Evolutionary conservation across 2,113 vertebrate species (phyloP), one percentile per base, ranked within the genome.

Genomic region (Cacatua alba): DNA sequence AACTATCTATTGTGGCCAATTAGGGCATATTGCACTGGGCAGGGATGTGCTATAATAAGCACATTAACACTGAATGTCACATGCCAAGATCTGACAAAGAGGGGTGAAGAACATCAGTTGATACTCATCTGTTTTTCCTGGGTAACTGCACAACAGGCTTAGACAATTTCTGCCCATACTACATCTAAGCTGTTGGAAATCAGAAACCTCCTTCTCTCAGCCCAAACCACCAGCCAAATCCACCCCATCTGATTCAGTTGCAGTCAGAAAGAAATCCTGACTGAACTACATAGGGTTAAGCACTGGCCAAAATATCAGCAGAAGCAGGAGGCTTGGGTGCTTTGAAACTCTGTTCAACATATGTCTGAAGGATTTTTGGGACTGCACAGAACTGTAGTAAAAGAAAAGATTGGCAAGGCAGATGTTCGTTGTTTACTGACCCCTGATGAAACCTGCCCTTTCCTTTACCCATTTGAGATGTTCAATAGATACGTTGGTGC

Each of bases 371-470:
- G 96, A 96, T 96, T 97, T 97, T 96, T 92, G 96, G 96, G 87
- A 96, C 95, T 85, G 95, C 78, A 96, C 81, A 89, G 65, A 94
- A 95, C 91, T 85, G 92, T 62, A 92, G 67, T 46, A 95, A 81
- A 82, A 75, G 94, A 70, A 69, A 91, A 97, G 96, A 96, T 97
- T 97, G 96, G 96, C 96, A 97, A 97, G 96, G 96, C 96, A 97
- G 96, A 97, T 97, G 96, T 97, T 97, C 95, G 70, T 96, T 97
- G 96, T 97, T 97, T 97, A 97, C 95, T 97, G 96, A 97, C 95
- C 96, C 75, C 81, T 88, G 86, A 94, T 95, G 96, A 96, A 96
- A 97, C 91, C 94, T 97, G 96, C 96, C 96, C 96, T 97, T 96
- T 97, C 86, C 96, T 96, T 96, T 97, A 97, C 96, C 96, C 96